These are phyloP conservation scores for Hemiprocne comata DNA, from an alignment of 2,113 vertebrate species.

Conservation along the genomic window DNA sequence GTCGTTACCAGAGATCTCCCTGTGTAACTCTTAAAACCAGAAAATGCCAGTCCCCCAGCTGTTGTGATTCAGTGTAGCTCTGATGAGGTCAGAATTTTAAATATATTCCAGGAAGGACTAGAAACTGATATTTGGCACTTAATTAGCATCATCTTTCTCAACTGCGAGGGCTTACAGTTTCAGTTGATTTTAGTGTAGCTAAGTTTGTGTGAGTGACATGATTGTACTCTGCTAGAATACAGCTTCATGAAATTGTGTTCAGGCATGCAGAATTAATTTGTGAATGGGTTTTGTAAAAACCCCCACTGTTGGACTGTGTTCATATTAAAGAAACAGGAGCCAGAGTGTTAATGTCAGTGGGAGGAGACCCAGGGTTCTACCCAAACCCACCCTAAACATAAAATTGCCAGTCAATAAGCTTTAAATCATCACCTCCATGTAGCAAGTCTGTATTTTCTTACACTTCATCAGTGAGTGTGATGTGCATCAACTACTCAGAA, in stretches of 20 bases:
- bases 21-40: conserved; percentile 5
- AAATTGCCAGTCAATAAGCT: neutral
- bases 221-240: neutral
- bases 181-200: neutral
- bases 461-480: neutral
- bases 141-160: neutral
- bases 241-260: neutral
- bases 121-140: neutral
- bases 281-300: neutral
- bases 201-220: neutral
- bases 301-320: neutral
- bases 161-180: neutral
- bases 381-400: neutral
- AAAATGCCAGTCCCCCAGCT: neutral
- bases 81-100: conserved; percentile 5
- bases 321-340: neutral
- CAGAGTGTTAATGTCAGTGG: neutral
- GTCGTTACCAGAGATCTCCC: neutral
- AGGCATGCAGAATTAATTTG: neutral
- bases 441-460: neutral
- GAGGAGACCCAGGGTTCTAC: neutral
- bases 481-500: neutral
- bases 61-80: neutral
- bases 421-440: neutral
- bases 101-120: neutral